Evolutionary conservation across 2,797 vertebrate genomes (phyloP).

Genomic region (Paramormyrops hopkinsi): DNA sequence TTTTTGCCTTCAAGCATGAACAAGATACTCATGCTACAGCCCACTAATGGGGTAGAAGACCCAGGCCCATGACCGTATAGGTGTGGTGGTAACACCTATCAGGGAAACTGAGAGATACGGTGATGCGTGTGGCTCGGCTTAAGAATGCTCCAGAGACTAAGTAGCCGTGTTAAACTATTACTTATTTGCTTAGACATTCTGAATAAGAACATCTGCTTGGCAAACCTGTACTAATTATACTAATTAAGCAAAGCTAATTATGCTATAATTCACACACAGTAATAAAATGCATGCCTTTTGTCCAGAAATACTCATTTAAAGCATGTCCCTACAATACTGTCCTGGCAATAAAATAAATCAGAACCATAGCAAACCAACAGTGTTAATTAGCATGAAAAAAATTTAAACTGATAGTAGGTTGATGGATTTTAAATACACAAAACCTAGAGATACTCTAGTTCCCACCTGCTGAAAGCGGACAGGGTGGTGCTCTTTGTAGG

Average conservation of each 20-base stretch:
- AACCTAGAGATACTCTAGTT: neutral
- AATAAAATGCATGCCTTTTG: neutral
- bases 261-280: neutral
- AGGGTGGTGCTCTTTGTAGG: neutral
- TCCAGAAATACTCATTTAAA: neutral
- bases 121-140: neutral
- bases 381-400: neutral
- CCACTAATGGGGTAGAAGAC: constrained; percentile 18
- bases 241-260: constrained; percentile 6
- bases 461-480: neutral
- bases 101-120: too few species aligned
- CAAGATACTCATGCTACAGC: constrained; percentile 49
- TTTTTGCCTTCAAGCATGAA: constrained; percentile 48
- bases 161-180: neutral
- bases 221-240: constrained; percentile 3
- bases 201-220: constrained; percentile 5
- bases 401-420: neutral
- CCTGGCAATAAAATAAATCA: neutral
- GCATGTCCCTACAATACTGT: neutral
- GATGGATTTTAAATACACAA: neutral
- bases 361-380: neutral
- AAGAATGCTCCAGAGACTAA: neutral
- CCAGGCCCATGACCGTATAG: neutral
- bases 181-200: neutral
- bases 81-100: neutral